Percentiles rank a stretch among this genome's conserved stretches.
Evolutionary conservation across 2,113 vertebrate species (phyloP).

Genomic region (Edolisoma coerulescens): DNA sequence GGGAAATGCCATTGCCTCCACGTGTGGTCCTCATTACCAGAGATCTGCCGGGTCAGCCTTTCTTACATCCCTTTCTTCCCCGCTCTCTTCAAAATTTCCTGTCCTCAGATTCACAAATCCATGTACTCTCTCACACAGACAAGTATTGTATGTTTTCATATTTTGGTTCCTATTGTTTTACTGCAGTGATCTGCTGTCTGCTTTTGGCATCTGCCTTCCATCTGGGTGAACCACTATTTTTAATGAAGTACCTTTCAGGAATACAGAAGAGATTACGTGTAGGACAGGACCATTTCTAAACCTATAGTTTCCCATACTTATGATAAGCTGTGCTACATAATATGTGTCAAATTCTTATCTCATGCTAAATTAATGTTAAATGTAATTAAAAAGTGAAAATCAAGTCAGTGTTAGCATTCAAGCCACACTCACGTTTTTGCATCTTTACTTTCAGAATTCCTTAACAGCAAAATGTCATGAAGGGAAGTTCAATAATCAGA

Average conservation of each 20-base stretch:
- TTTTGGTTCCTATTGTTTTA: not conserved
- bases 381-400: not conserved
- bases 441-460: not conserved
- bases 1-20: fast-evolving
- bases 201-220: not conserved
- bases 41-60: not conserved
- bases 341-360: not conserved
- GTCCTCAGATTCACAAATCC: not conserved
- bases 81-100: not conserved
- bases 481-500: not conserved
- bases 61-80: not conserved
- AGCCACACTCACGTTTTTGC: not conserved
- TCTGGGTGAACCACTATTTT: not conserved
- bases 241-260: not conserved
- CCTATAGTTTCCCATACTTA: not conserved
- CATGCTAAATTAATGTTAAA: not conserved
- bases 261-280: not conserved
- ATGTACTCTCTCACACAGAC: not conserved
- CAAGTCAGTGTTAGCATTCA: not conserved
- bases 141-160: not conserved
- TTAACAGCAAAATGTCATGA: not conserved
- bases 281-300: not conserved
- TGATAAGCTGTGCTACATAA: not conserved
- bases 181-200: not conserved
- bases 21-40: not conserved